Conservation (phyloP, 2,113 vertebrate genomes). For the Cranoglanis bouderius region DNA sequence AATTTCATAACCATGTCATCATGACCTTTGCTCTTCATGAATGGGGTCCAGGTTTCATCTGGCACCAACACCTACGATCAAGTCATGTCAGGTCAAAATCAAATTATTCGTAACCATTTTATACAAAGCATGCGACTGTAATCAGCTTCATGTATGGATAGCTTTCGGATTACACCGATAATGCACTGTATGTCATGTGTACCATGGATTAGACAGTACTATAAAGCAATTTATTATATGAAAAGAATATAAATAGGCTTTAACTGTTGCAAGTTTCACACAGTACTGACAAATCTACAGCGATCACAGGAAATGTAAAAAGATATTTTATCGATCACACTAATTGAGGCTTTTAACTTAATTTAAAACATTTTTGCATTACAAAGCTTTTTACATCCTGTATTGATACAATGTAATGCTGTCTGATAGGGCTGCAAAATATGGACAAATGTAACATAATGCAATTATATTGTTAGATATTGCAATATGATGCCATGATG, state of each 20-base stretch:
- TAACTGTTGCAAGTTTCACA: background rate
- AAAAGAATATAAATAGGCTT: background rate
- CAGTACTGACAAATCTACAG: background rate
- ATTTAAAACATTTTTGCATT: background rate
- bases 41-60: background rate
- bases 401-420: background rate
- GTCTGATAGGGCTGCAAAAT: background rate
- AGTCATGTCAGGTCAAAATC: background rate
- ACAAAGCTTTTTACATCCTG: background rate
- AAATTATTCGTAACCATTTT: background rate
- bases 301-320: background rate
- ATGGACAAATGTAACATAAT: background rate
- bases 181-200: background rate
- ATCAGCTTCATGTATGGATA: background rate
- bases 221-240: background rate
- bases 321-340: background rate
- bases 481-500: background rate
- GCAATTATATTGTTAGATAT: background rate
- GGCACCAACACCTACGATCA: slow-evolving; percentile 7
- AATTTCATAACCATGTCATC: background rate
- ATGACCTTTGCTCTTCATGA: background rate
- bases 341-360: background rate
- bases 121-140: background rate
- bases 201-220: background rate
- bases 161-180: background rate